phyloP scores from a whole-genome alignment of 2,797 vertebrate species.

The Lateolabrax maculatus region DNA sequence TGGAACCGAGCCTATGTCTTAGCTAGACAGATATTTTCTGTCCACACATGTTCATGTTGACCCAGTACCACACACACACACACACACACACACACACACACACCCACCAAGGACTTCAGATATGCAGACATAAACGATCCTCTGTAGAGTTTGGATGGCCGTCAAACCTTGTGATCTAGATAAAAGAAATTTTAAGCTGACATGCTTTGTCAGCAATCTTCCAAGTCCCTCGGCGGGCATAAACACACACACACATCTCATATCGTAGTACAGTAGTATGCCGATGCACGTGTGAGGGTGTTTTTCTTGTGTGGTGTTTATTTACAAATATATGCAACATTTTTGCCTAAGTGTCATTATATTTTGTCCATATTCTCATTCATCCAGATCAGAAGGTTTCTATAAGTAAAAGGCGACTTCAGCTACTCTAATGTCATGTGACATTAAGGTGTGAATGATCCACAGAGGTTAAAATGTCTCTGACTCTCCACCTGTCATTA shows the following conservation, averaged over 20 bases:
- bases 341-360: neutral
- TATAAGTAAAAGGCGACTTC: conserved; percentile 14
- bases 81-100: conserved; percentile 3
- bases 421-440: conserved; percentile 15
- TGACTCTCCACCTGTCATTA: conserved; percentile 23
- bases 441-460: conserved; percentile 35
- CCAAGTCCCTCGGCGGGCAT: conserved; percentile 20
- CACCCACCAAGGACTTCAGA: neutral
- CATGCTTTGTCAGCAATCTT: conserved; percentile 45
- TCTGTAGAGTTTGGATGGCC: conserved; percentile 43
- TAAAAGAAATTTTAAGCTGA: conserved; percentile 58
- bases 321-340: neutral
- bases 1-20: conserved; percentile 47
- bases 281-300: conserved; percentile 7
- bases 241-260: conserved; percentile 29
- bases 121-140: conserved; percentile 46
- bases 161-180: conserved; percentile 53
- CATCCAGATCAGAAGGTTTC: neutral
- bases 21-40: conserved; percentile 32
- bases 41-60: conserved; percentile 17
- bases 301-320: neutral
- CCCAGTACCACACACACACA: conserved; percentile 2
- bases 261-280: conserved; percentile 7
- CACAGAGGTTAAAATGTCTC: conserved; percentile 27
- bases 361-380: neutral